These are phyloP conservation scores for Ophioninae sp. DNA, from an alignment of 2,888 invertebrate genomes.

Conservation along the genomic window DNA sequence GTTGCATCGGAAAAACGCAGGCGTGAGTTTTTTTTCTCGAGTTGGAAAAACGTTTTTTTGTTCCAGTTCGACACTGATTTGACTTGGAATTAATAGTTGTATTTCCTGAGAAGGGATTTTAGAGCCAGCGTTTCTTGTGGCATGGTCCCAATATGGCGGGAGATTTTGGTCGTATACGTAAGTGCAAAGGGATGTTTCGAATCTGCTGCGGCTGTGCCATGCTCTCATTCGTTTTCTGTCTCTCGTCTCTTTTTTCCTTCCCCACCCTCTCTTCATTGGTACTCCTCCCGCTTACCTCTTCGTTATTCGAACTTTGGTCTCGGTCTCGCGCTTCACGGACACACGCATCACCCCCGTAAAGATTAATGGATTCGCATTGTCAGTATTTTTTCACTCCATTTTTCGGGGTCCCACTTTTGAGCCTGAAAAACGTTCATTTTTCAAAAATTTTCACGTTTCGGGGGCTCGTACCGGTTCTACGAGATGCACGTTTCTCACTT, in stretches of 20 bases:
- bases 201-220: conserved; percentile 52
- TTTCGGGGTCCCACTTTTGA: conserved; percentile 79
- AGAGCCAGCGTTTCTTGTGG: not conserved
- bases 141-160: not conserved
- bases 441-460: conserved; percentile 76
- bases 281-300: conserved; percentile 17
- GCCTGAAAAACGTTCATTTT: conserved; percentile 78
- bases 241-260: conserved; percentile 17
- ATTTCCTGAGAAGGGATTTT: conserved; percentile 3
- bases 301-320: conserved; percentile 32
- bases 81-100: conserved; percentile 20
- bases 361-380: conserved; percentile 81
- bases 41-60: conserved; percentile 11
- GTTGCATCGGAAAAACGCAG: not conserved
- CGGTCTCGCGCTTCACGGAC: conserved; percentile 52
- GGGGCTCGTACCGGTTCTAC: conserved; percentile 48
- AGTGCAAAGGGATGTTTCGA: conserved; percentile 79
- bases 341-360: conserved; percentile 72
- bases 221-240: conserved; percentile 44
- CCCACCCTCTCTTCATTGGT: conserved; percentile 15
- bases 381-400: conserved; percentile 80
- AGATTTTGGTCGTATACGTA: conserved; percentile 62
- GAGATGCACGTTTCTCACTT: conserved; percentile 18
- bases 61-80: conserved; percentile 11
- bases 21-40: not conserved